Evolutionary conservation across 2,888 invertebrate genomes (phyloP).

Genomic region (Drosophila barbarae): DNA sequence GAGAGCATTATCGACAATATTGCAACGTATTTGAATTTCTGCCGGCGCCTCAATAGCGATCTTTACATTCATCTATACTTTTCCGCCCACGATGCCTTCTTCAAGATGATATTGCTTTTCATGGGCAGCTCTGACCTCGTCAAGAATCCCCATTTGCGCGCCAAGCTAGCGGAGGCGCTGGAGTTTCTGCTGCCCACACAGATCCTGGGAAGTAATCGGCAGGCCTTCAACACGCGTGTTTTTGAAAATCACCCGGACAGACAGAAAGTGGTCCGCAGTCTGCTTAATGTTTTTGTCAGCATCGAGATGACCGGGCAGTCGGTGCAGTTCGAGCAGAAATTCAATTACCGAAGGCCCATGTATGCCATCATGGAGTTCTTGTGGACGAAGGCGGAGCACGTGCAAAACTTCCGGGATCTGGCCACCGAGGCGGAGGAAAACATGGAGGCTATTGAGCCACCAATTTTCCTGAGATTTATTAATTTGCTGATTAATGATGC

Average conservation of each 20-base stretch:
- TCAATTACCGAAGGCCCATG: conserved; percentile 97
- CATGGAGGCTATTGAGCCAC: conserved; percentile 94
- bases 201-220: conserved; percentile 66
- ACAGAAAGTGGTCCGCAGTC: conserved; percentile 86
- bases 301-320: conserved; percentile 98
- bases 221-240: conserved; percentile 84
- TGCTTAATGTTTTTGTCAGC: conserved; percentile 96
- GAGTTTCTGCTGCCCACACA: conserved; percentile 91
- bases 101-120: conserved; percentile 89
- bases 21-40: conserved; percentile 88
- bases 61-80: conserved; percentile 84
- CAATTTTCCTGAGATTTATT: conserved; percentile 95
- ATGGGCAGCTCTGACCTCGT: conserved; percentile 92
- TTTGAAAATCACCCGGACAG: conserved; percentile 89
- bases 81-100: conserved; percentile 81
- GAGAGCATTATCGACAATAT: conserved; percentile 95
- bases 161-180: conserved; percentile 92
- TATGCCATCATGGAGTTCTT: conserved; percentile 95
- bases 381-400: conserved; percentile 91
- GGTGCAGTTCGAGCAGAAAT: conserved; percentile 97
- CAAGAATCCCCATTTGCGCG: conserved; percentile 95
- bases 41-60: conserved; percentile 84
- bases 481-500: conserved; percentile 99
- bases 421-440: conserved; percentile 90
- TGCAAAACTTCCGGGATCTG: conserved; percentile 86